Base-by-base conservation (phyloP, 37 sponge, comb jelly and placozoan species). In the Crambe crambe region DNA sequence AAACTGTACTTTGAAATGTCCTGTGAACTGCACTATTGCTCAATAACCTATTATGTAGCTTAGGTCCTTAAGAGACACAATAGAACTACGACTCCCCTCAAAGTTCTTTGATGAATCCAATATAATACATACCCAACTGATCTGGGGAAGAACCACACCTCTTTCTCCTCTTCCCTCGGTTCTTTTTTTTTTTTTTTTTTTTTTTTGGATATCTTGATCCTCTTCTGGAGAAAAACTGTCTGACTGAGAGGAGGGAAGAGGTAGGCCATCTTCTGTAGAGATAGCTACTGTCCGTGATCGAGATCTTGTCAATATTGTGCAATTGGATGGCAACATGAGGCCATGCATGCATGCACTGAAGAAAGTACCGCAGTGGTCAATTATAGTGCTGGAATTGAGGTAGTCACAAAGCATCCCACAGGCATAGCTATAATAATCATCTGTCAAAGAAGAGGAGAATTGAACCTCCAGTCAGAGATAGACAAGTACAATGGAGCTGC, bases 331-430 rank as follows among this genome's bases (percentile, higher is more conserved):
- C n/a, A n/a, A n/a, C n/a, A n/a, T n/a, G n/a, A n/a, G n/a, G n/a
- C n/a, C n/a, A n/a, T n/a, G n/a, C n/a, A n/a, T n/a, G n/a, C n/a
- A n/a, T n/a, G n/a, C n/a, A n/a, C n/a, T n/a, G n/a, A n/a, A n/a
- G n/a, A n/a, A n/a, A n/a, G n/a, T n/a, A n/a, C n/a, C n/a, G n/a
- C n/a, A n/a, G n/a, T n/a, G n/a, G n/a, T n/a, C n/a, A n/a, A n/a
- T n/a, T n/a, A n/a, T n/a, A n/a, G n/a, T n/a, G n/a, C n/a, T n/a
- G n/a, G n/a, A n/a, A n/a, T n/a, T n/a, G 38, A 91, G 76, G 51
- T 91, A 91, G 41, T 87, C 92, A 5, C 47, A 62, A 27, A 91
- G 26, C 58, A 91, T 79, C 17, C 92, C 92, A 80, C 82, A 76
- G 1, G 92, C 87, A 87, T 87, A 91, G 2, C 30, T 12, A 12